These are phyloP conservation scores for Mamestra configurata DNA, from an alignment of 1,140 invertebrate genomes.

Conservation along the genomic window DNA sequence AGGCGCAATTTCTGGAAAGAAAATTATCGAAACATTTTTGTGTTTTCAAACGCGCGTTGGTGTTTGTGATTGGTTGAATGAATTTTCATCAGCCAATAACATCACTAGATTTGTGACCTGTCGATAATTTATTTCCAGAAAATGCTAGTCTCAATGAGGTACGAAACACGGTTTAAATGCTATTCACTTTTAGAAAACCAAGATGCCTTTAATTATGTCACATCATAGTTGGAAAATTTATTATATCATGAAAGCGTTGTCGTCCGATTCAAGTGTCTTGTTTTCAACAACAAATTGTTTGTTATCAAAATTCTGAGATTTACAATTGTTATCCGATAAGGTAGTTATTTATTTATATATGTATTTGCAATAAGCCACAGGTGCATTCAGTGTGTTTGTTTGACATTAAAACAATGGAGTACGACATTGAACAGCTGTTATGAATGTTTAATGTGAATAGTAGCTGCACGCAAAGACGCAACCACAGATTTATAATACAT, in stretches of 20 bases:
- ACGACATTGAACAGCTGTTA: not conserved
- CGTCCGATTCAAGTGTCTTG: not conserved
- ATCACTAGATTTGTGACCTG: too few species aligned
- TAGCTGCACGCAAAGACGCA: not conserved
- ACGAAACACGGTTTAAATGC: too few species aligned
- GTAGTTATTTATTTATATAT: too few species aligned
- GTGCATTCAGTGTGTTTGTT: conserved; percentile 34
- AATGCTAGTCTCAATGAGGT: too few species aligned
- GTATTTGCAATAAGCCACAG: not conserved
- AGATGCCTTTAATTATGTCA: not conserved
- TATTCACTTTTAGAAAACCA: too few species aligned
- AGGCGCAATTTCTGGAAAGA: too few species aligned
- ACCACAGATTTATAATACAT: not conserved
- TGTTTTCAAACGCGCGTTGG: too few species aligned
- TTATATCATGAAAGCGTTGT: not conserved
- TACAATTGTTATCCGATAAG: conserved; percentile 9
- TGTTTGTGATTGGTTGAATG: too few species aligned
- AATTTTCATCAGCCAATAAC: too few species aligned
- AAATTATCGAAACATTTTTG: too few species aligned
- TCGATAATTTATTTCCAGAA: too few species aligned
- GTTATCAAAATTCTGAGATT: conserved; percentile 11
- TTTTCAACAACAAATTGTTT: not conserved
- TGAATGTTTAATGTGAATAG: too few species aligned
- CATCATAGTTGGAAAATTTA: not conserved
- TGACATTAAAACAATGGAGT: not conserved